Conservation (phyloP, 2,113 vertebrate species). For the Cromileptes altivelis region DNA sequence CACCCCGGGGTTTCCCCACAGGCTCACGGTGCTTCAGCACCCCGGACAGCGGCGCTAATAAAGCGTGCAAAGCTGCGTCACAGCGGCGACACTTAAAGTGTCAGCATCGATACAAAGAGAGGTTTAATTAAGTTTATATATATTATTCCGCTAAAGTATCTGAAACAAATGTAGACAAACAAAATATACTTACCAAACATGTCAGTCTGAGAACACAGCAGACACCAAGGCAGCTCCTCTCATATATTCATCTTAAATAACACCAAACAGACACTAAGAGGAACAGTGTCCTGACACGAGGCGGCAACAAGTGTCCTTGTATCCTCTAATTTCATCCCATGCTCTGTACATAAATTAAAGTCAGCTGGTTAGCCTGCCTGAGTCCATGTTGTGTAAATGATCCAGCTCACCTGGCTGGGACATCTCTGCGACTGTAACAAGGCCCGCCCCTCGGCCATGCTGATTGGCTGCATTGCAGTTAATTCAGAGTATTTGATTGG, state of each 20-base stretch:
- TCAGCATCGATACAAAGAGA: too few species aligned
- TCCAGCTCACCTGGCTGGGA: slow-evolving; percentile 31
- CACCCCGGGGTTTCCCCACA: slow-evolving; percentile 45
- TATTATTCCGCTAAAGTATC: too few species aligned
- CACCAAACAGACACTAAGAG: not conserved
- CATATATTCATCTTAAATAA: not conserved
- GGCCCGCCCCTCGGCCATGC: not conserved
- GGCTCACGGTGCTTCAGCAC: slow-evolving; percentile 49
- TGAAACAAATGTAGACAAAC: too few species aligned
- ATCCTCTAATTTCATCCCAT: not conserved
- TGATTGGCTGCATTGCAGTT: slow-evolving; percentile 38
- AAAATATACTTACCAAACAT: slow-evolving; percentile 58
- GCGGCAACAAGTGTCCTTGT: not conserved
- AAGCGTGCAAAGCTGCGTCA: slow-evolving; percentile 19
- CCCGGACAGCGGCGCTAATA: slow-evolving; percentile 59
- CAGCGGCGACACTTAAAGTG: not conserved
- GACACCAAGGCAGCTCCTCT: not conserved
- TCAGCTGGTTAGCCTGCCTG: not conserved
- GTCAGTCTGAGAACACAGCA: not conserved
- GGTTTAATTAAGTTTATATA: not conserved
- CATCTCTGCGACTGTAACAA: not conserved
- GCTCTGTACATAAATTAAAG: not conserved
- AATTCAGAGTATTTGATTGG: slow-evolving; percentile 27
- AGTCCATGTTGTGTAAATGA: slow-evolving; percentile 47
- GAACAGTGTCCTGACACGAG: fast-evolving